Conservation (phyloP, 2,113 vertebrate species). For the Entelurus aequoreus region DNA sequence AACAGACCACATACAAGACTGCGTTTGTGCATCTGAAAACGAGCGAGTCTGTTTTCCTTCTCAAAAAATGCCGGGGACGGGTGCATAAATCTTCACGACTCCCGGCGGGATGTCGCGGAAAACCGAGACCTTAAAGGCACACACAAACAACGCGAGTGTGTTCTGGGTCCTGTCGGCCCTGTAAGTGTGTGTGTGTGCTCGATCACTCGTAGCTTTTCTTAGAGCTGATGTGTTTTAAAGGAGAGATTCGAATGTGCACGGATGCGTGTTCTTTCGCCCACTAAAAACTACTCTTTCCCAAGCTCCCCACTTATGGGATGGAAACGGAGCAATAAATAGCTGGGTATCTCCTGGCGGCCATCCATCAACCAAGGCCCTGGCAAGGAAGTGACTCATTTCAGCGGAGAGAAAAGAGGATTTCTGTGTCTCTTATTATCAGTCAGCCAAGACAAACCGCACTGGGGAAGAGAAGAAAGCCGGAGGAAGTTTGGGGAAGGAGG, state of each 20-base stretch:
- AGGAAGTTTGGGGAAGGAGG: constrained; percentile 47
- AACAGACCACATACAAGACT: constrained; percentile 32
- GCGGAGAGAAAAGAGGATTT: constrained; percentile 74
- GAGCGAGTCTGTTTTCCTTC: constrained; percentile 39
- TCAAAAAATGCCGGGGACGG: constrained; percentile 48
- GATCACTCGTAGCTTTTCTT: constrained; percentile 31
- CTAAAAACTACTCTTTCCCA: constrained; percentile 55
- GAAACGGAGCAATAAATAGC: constrained; percentile 77
- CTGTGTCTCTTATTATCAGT: constrained; percentile 81
- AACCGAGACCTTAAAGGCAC: constrained; percentile 58
- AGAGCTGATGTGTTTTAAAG: constrained; percentile 13
- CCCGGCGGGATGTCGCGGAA: constrained; percentile 61
- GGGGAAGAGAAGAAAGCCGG: constrained; percentile 52
- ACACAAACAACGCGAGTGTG: constrained; percentile 52
- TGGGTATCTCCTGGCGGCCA: constrained; percentile 72
- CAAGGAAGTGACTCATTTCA: constrained; percentile 76
- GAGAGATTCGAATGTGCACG: constrained; percentile 24
- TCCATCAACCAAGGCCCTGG: constrained; percentile 71
- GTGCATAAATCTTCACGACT: constrained; percentile 63
- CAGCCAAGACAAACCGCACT: constrained; percentile 80
- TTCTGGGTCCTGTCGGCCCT: constrained; percentile 68
- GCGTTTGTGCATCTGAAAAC: constrained; percentile 46
- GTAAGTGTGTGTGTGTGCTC: constrained; percentile 34
- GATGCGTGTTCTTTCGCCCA: constrained; percentile 29
- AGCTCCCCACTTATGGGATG: constrained; percentile 70